Evolutionary conservation across 2,113 vertebrate species (phyloP).

Genomic region (Jaculus jaculus): DNA sequence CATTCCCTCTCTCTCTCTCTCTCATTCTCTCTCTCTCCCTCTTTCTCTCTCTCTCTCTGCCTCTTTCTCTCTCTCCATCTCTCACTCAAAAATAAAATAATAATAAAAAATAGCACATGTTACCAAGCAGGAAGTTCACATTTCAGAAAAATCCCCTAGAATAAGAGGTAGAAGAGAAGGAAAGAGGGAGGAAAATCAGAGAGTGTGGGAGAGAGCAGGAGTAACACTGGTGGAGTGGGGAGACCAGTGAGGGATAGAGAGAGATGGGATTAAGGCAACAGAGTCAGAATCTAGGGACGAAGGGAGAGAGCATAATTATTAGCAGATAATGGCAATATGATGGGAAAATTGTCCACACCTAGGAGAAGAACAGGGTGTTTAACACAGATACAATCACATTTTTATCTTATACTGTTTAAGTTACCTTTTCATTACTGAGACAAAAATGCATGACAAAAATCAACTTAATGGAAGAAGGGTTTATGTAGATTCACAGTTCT

Average conservation of each 20-base stretch:
- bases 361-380: not conserved
- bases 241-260: too few relatives aligned
- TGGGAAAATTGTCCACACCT: not conserved
- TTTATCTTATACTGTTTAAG: not conserved
- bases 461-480: too few relatives aligned
- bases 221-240: not conserved
- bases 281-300: not conserved
- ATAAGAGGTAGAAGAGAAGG: not conserved
- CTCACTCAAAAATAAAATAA: too few relatives aligned
- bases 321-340: slow-evolving; percentile 1
- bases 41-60: too few relatives aligned
- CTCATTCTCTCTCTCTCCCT: too few relatives aligned
- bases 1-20: too few relatives aligned
- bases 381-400: not conserved
- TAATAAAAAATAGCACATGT: not conserved
- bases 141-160: not conserved
- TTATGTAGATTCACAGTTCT: too few relatives aligned
- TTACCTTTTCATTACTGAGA: too few relatives aligned
- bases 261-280: too few relatives aligned
- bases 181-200: too few relatives aligned
- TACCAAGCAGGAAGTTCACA: slow-evolving; percentile 10
- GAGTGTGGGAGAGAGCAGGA: not conserved
- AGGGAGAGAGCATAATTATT: not conserved
- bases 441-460: too few relatives aligned
- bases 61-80: too few relatives aligned